Base-by-base conservation (phyloP, 2,797 vertebrate species). In the Vespertilio murinus region DNA sequence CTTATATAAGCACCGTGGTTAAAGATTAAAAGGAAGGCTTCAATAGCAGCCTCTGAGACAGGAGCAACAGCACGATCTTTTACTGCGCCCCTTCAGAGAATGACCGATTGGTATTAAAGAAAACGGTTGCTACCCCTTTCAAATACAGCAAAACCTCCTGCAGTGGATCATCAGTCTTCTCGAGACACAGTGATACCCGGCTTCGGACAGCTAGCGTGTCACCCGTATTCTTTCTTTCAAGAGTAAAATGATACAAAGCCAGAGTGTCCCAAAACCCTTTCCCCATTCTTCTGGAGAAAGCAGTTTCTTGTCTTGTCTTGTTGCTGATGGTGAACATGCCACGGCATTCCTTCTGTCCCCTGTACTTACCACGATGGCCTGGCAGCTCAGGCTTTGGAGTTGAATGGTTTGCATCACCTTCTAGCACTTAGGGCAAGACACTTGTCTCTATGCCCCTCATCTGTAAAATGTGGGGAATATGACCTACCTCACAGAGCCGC, bases 11-110 rank as follows among this genome's bases (percentile, higher is more conserved):
- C 17, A 2, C 10, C 59, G 17, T 89, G 80, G 87, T 95, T 95
- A 95, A 97, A 92, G 84, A 95, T 91, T 93, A 95, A 93, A 90
- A 93, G 45, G 67, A 95, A 78, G 35, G 17, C 69, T 86, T 87
- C 45, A n/a, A 8, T 49, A 54, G 35, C 23, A 67, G 52, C 71
- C 64, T 77, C 67, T 56, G 71, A 81, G 56, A 65, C 38, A 9
- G 59, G 54, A 81, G 91, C 92, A 95, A 35, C 75, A 70, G 47
- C 17, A 33, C 16, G 89, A 47, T 91, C 38, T 42, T 83, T n/a
- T 14, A n/a, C 59, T 54, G 20, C 47, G 61, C 33, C 28, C 7
- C 65, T 91, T 83, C 75, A 75, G 91, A 94, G 82, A 93, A 79
- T 25, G 67, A 47, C 35, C 70, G 8, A 8, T 40, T 92, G 38